phyloP scores from a whole-genome alignment of 30 jellyfish, hydroid and myxozoan genomes.

The Aurelia aurita complex sp. Pacific region DNA sequence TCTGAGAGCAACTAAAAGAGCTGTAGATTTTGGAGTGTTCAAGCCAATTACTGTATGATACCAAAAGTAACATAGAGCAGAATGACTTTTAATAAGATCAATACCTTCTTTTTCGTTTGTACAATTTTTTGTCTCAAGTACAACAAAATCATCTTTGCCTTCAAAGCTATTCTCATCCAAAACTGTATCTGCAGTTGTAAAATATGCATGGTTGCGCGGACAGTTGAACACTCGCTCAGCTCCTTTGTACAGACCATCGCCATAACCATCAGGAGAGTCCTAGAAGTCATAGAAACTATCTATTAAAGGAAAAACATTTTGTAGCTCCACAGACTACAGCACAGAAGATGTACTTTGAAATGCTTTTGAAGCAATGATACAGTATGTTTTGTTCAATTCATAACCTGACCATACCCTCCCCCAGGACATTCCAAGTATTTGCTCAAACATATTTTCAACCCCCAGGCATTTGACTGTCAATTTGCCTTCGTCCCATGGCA shows the following conservation, averaged over 20 bases:
- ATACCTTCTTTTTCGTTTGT: neutral
- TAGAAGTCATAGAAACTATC: neutral
- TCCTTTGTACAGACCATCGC: neutral
- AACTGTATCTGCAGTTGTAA: neutral
- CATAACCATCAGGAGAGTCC: constrained; percentile 21
- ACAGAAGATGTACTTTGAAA: neutral
- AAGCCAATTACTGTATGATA: too few species aligned
- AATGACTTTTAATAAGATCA: too few species aligned
- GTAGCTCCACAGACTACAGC: neutral
- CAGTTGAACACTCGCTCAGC: neutral
- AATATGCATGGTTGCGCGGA: neutral
- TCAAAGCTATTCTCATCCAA: neutral
- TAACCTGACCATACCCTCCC: too few species aligned
- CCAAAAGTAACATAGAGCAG: too few species aligned
- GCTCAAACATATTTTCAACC: too few species aligned
- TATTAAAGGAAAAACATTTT: neutral
- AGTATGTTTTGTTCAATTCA: too few species aligned
- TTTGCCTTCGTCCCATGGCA: too few species aligned
- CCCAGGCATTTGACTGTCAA: too few species aligned
- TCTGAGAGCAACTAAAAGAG: too few species aligned
- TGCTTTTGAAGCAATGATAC: neutral
- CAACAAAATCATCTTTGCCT: neutral
- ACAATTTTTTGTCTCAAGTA: neutral
- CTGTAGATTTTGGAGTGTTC: too few species aligned
- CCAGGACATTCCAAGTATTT: too few species aligned